phyloP scores from a whole-genome alignment of 2,797 vertebrate species.

The Ceyx erithaca region DNA sequence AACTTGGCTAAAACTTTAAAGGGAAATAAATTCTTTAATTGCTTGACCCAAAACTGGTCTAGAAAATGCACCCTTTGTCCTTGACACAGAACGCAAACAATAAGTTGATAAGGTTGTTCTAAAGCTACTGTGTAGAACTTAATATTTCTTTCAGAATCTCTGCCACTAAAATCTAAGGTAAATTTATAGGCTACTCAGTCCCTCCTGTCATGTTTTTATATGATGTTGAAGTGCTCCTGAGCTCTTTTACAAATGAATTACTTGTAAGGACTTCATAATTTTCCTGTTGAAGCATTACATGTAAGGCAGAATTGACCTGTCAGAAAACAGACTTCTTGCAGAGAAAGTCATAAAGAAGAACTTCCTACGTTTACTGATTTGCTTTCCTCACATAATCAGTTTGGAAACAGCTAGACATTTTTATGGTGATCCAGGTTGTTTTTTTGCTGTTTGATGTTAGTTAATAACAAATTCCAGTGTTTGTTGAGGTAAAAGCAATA shows the following conservation, averaged over 20 bases:
- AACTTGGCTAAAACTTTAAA: slow-evolving; percentile 2
- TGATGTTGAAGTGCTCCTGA: neutral
- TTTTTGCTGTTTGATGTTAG: neutral
- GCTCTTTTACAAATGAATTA: neutral
- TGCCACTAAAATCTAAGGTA: slow-evolving; percentile 5
- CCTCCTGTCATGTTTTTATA: neutral
- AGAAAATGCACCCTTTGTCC: neutral
- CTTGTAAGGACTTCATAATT: neutral
- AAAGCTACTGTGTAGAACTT: neutral
- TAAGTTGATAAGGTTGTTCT: neutral
- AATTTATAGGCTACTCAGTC: neutral
- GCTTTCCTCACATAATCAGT: neutral
- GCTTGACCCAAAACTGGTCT: neutral
- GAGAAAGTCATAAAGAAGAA: neutral
- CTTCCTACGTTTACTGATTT: neutral
- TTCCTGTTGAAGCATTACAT: neutral
- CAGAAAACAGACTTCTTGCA: neutral
- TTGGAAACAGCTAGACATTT: neutral
- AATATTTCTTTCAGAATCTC: neutral
- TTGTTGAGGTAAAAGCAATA: neutral
- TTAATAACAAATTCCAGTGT: too few species aligned
- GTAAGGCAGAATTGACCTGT: neutral
- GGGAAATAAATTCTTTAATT: neutral
- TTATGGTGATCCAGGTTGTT: neutral
- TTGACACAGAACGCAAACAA: neutral